A percentile compares a stretch with the other conserved stretches of the same genome.
phyloP scores from a whole-genome alignment of 2,797 vertebrate species.

The Emydoidea blandingii region DNA sequence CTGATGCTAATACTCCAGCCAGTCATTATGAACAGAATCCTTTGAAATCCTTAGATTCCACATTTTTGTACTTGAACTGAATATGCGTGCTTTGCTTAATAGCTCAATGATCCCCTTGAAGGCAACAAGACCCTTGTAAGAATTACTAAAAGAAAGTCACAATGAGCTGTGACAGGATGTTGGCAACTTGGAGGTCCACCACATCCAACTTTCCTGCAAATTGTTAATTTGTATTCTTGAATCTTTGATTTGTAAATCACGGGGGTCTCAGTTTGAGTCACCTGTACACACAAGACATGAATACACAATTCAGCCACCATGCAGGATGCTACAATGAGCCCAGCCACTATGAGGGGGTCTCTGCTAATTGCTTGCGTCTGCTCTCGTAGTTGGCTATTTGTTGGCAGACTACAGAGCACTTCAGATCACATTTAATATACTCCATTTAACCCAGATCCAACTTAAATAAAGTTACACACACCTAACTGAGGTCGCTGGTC shows the following conservation, averaged over 20 bases:
- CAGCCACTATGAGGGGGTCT: background rate
- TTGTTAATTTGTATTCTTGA: background rate
- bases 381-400: background rate
- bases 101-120: background rate
- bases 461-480: constrained; percentile 67
- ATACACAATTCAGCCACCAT: background rate
- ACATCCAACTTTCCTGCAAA: background rate
- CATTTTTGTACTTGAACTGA: background rate
- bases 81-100: background rate
- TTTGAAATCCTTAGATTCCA: background rate
- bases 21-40: background rate
- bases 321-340: background rate
- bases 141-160: background rate
- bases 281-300: background rate
- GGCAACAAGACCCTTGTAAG: background rate
- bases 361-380: background rate
- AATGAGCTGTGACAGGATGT: background rate
- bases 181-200: background rate
- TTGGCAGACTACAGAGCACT: background rate
- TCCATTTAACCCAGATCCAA: background rate
- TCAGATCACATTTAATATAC: background rate
- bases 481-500: constrained; percentile 90
- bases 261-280: background rate
- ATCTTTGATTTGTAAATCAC: background rate
- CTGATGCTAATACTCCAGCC: background rate